phyloP scores from a whole-genome alignment of 2,888 invertebrate species.

The Diploptera punctata region DNA sequence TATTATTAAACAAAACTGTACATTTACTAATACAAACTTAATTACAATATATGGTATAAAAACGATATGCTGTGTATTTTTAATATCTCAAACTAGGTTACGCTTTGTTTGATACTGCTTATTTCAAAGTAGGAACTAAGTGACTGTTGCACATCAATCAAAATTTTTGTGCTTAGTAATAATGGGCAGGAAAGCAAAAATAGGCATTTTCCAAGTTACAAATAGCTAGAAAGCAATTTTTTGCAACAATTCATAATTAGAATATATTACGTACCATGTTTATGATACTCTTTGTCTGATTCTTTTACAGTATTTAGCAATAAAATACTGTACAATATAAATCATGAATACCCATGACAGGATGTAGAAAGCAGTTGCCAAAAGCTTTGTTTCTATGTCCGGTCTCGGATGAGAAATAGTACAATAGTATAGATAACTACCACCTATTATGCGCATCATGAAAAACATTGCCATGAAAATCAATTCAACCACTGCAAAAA shows the following conservation, averaged over 20 bases:
- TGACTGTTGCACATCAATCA: not conserved
- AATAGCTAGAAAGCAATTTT: not conserved
- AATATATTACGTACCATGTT: too few relatives aligned
- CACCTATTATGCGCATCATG: constrained; percentile 59
- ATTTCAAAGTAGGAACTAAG: not conserved
- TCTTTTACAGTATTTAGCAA: constrained; percentile 52
- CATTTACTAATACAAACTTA: too few relatives aligned
- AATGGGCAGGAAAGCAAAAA: not conserved
- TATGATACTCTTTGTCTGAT: not conserved
- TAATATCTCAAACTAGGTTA: too few relatives aligned
- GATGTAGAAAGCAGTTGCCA: constrained; percentile 53
- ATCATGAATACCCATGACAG: constrained; percentile 59
- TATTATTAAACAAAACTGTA: too few relatives aligned
- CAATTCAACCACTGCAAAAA: constrained; percentile 59
- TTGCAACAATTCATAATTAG: too few relatives aligned
- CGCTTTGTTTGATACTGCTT: too few relatives aligned
- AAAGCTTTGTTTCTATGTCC: constrained; percentile 48
- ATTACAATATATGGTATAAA: too few relatives aligned
- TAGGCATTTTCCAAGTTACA: not conserved
- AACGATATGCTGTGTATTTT: too few relatives aligned
- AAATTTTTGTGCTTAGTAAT: constrained; percentile 1
- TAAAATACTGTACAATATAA: constrained; percentile 57
- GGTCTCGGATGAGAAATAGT: constrained; percentile 56
- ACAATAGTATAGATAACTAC: constrained; percentile 58
- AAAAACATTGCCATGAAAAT: constrained; percentile 60